Conservation (phyloP, 2,888 invertebrate species). For the Trypoxylon attenuatum region DNA sequence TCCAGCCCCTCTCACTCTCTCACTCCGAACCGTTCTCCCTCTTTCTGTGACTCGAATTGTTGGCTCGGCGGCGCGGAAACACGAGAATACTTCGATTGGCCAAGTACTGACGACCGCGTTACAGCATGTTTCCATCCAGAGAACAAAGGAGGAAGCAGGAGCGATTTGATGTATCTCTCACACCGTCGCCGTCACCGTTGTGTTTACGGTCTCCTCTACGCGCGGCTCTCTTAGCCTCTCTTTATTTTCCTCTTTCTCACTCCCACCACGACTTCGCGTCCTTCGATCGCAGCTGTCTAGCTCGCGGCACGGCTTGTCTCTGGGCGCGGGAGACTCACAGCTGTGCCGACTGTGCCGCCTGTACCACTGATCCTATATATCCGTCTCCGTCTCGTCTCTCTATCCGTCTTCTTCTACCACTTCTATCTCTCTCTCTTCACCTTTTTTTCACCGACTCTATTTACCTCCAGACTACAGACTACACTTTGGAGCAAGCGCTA, state of each 20-base stretch:
- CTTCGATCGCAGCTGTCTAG: conserved; percentile 61
- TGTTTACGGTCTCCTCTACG: conserved; percentile 45
- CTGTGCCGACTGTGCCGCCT: conserved; percentile 20
- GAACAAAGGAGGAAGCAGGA: conserved; percentile 61
- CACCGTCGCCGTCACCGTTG: too few species aligned
- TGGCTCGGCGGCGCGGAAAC: conserved; percentile 4
- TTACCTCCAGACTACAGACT: too few species aligned
- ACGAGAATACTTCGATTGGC: conserved; percentile 14
- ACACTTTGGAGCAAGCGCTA: too few species aligned
- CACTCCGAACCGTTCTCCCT: neutral
- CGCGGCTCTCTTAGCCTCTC: conserved; percentile 28
- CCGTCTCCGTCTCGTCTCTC: neutral
- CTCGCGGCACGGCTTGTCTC: conserved; percentile 40
- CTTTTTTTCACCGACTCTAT: too few species aligned
- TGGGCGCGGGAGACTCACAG: conserved; percentile 30
- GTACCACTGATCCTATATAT: neutral
- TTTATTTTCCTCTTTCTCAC: conserved; percentile 21
- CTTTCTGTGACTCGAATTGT: neutral
- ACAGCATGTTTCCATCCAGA: conserved; percentile 52
- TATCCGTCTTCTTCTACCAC: too few species aligned
- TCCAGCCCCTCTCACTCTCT: conserved; percentile 29
- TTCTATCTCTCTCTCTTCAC: too few species aligned
- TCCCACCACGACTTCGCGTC: conserved; percentile 32
- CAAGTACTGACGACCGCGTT: conserved; percentile 37
- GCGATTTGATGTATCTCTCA: conserved; percentile 49